These are phyloP conservation scores for Hippoglossus hippoglossus DNA, from an alignment of 2,797 vertebrate species.

Conservation along the genomic window DNA sequence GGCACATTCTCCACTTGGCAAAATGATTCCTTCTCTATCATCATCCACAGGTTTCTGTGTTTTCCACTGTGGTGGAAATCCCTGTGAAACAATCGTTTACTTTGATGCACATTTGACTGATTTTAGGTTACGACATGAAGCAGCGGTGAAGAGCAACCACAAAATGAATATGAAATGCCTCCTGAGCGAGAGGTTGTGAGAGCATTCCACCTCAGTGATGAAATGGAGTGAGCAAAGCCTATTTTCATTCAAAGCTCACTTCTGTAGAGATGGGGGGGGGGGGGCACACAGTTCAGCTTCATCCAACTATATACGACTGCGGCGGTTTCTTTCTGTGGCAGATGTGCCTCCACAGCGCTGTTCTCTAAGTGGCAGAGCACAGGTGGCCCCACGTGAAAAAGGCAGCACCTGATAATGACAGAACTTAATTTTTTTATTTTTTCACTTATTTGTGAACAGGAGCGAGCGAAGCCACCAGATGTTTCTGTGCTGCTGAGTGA, in stretches of 20 bases:
- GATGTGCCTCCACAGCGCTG: slow-evolving; percentile 2
- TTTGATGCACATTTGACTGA: slow-evolving; percentile 52
- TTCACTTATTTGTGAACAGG: background rate
- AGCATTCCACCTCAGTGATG: slow-evolving; percentile 13
- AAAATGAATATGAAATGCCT: slow-evolving; percentile 55
- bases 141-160: slow-evolving; percentile 15
- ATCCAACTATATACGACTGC: slow-evolving; percentile 18
- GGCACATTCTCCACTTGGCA: slow-evolving; percentile 27
- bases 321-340: slow-evolving; percentile 5
- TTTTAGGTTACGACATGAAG: slow-evolving; percentile 3
- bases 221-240: background rate
- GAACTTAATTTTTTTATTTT: background rate
- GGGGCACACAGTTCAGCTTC: slow-evolving; percentile 25
- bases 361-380: slow-evolving; percentile 3
- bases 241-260: slow-evolving; percentile 28
- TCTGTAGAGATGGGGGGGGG: slow-evolving; percentile 1
- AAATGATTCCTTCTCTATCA: slow-evolving; percentile 43
- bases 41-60: slow-evolving; percentile 47
- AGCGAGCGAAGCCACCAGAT: background rate
- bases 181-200: slow-evolving; percentile 33
- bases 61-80: slow-evolving; percentile 30
- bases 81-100: slow-evolving; percentile 51
- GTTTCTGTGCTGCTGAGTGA: background rate
- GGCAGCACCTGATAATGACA: slow-evolving; percentile 21
- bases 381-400: background rate